A percentile compares a stretch with the other conserved stretches of the same genome.
Evolutionary conservation across 2,888 invertebrate genomes (phyloP).

Genomic region (Acronicta alni): DNA sequence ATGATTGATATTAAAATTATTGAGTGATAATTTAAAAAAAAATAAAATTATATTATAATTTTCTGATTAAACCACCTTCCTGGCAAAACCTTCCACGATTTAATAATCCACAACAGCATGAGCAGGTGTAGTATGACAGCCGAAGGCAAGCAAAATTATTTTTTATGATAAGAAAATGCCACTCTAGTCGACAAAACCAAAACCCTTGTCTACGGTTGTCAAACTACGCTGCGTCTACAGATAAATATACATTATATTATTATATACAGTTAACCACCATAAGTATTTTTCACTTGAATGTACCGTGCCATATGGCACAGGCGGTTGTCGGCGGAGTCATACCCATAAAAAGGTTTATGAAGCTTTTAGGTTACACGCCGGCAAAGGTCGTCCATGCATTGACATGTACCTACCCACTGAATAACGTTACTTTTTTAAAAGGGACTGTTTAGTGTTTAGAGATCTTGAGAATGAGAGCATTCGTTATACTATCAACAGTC

Average conservation of each 20-base stretch:
- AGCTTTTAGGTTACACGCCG: conserved; percentile 77
- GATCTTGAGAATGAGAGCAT: conserved; percentile 20
- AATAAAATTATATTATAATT: too few species aligned
- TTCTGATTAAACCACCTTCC: too few species aligned
- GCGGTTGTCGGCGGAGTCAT: conserved; percentile 77
- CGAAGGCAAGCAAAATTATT: too few species aligned
- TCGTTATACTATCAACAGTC: conserved; percentile 16
- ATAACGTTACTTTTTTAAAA: conserved; percentile 42
- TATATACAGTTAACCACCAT: conserved; percentile 21
- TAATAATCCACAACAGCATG: too few species aligned
- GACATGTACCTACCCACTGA: conserved; percentile 44
- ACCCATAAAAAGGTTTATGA: conserved; percentile 81
- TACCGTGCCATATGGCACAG: conserved; percentile 82
- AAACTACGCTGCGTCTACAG: not conserved
- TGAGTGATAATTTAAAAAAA: too few species aligned
- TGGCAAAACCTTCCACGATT: too few species aligned
- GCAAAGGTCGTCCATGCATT: conserved; percentile 64
- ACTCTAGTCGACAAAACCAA: not conserved
- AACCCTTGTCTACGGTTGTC: not conserved
- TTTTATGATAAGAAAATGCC: too few species aligned
- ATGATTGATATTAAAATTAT: too few species aligned
- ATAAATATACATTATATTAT: not conserved
- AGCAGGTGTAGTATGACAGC: too few species aligned
- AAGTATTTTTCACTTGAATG: conserved; percentile 63
- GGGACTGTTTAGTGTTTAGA: conserved; percentile 50